Evolutionary conservation across 2,888 invertebrate species (phyloP), one percentile per base, ranked within the genome.

Genomic region (Encarsia formosa): DNA sequence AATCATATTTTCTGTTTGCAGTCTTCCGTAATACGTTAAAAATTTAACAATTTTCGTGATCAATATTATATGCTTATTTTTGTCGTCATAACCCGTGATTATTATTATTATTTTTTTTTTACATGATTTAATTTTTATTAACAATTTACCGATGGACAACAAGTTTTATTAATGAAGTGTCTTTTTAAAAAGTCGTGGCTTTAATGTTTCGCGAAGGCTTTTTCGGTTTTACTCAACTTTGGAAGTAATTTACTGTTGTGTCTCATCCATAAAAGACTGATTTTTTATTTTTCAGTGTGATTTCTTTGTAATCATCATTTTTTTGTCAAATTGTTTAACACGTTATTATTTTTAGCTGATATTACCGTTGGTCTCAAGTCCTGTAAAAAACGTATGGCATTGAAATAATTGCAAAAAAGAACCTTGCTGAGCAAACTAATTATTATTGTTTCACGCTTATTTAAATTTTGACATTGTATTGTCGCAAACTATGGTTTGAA

Each of bases 361-460:
- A 35, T 49, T 38, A 40, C 45, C 45, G 48, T 40, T 49, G 51
- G 45, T 55, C 26, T 51, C 47, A 19, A 55, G 48, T 45, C 51
- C 48, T 49, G 42, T 49, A 56, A n/a, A 49, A 44, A 52, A 49
- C 31, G 32, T 56, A 39, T 46, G 31, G 52, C 52, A 47, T 52
- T 52, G 49, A 49, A 47, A 51, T 51, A 50, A 56, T 50, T 47
- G 44, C 47, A 51, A 37, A 43, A 44, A n/a, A n/a, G n/a, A n/a
- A 44, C 38, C 41, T 37, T 41, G 45, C 53, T 50, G 47, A 50
- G 56, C 53, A 48, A 56, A 56, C 56, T 56, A 56, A 56, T 56
- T 46, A 50, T 56, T 53, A 53, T 34, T 56, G 56, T 56, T 51
- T 34, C 47, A 56, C 48, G 56, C 53, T 56, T 56, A 8, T 56